phyloP scores from a whole-genome alignment of 1,140 invertebrate genomes.

The Drosophila orosa region DNA sequence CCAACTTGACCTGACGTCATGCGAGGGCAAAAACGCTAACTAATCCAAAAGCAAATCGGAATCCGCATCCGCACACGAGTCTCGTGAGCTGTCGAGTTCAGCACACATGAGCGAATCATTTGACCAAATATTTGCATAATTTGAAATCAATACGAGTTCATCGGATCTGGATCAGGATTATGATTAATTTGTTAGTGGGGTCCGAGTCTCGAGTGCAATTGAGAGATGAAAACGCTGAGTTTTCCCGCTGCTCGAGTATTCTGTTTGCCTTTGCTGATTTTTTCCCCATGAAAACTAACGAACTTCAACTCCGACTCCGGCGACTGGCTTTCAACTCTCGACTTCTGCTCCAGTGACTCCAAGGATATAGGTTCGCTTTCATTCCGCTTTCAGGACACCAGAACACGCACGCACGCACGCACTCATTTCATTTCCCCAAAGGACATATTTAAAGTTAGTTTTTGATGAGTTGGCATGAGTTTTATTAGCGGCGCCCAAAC shows the following conservation, averaged over 20 bases:
- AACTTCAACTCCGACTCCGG: slow-evolving; percentile 22
- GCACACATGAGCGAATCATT: slow-evolving; percentile 52
- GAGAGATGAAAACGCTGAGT: slow-evolving; percentile 10
- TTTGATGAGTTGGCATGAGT: slow-evolving; percentile 80
- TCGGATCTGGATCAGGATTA: slow-evolving; percentile 34
- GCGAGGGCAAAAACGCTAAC: slow-evolving; percentile 28
- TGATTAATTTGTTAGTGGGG: slow-evolving; percentile 50
- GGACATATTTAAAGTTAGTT: slow-evolving; percentile 78
- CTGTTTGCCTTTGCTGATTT: slow-evolving; percentile 18
- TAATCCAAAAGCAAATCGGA: slow-evolving; percentile 39
- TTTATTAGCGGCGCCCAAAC: slow-evolving; percentile 71
- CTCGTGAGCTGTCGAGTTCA: slow-evolving; percentile 36
- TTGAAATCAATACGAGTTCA: slow-evolving; percentile 44
- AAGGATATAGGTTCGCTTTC: slow-evolving; percentile 48
- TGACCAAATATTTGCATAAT: slow-evolving; percentile 55
- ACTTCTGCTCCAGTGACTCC: slow-evolving; percentile 49
- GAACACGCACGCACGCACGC: slow-evolving; percentile 56
- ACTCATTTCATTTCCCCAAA: slow-evolving; percentile 59
- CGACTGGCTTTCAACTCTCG: slow-evolving; percentile 8
- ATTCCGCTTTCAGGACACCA: slow-evolving; percentile 41
- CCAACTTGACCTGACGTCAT: slow-evolving; percentile 38
- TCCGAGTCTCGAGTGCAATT: slow-evolving; percentile 11
- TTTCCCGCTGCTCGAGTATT: slow-evolving; percentile 11
- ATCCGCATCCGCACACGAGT: not conserved
- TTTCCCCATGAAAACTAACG: slow-evolving; percentile 23